Conservation (phyloP, 2,113 vertebrate genomes). For the Tautogolabrus adspersus region DNA sequence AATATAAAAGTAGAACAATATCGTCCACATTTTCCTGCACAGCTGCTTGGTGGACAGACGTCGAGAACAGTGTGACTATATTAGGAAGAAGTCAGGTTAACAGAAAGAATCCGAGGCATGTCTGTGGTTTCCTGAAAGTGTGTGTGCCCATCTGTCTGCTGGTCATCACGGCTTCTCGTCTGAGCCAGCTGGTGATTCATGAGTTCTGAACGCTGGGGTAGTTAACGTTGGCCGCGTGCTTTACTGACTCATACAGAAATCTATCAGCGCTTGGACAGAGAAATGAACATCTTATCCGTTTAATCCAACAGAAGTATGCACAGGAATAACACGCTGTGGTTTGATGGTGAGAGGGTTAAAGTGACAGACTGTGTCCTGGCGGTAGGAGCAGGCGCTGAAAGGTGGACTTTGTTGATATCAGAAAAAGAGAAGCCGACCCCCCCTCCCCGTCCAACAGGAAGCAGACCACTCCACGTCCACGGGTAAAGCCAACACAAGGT, state of each 20-base stretch:
- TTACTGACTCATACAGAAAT: conserved; percentile 32
- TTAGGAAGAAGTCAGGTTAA: conserved; percentile 61
- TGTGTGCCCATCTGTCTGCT: conserved; percentile 21
- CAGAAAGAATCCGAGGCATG: conserved; percentile 64
- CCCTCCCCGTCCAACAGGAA: too few relatives aligned
- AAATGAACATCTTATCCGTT: conserved; percentile 1
- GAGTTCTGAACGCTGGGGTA: conserved; percentile 17
- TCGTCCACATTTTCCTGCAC: not conserved
- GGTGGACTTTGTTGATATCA: not conserved
- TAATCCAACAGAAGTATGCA: not conserved
- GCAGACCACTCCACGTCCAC: too few relatives aligned
- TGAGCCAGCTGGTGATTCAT: conserved; percentile 48
- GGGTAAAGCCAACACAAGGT: too few relatives aligned
- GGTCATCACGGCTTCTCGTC: conserved; percentile 18
- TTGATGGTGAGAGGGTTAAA: not conserved
- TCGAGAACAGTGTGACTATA: conserved; percentile 50
- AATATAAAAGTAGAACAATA: too few relatives aligned
- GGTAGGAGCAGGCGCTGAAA: not conserved
- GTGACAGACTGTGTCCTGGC: not conserved
- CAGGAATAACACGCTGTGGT: not conserved
- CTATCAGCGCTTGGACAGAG: conserved; percentile 3
- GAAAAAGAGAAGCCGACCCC: not conserved
- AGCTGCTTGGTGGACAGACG: not conserved
- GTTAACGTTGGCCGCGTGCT: conserved; percentile 42
- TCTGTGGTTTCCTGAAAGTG: conserved; percentile 61